These are phyloP conservation scores for Gibbula magus DNA, from an alignment of 2,888 invertebrate genomes.

Conservation along the genomic window DNA sequence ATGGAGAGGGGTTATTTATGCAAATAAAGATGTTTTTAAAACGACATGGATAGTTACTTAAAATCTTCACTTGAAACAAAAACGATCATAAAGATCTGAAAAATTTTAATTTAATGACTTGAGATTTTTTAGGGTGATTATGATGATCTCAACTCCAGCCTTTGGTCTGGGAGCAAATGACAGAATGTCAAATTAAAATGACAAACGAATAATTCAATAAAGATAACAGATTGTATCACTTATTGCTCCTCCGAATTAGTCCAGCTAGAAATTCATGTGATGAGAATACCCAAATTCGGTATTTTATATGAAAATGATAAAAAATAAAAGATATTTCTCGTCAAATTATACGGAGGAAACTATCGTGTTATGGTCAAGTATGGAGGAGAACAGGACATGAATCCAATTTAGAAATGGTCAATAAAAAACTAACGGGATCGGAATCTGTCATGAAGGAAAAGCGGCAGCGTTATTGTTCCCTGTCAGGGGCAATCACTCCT, in stretches of 20 bases:
- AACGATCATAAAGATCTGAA: constrained; percentile 5
- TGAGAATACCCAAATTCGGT: background rate
- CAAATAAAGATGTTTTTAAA: constrained; percentile 6
- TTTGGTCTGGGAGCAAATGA: background rate
- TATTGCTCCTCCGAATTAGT: background rate
- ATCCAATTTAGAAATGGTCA: too few species aligned
- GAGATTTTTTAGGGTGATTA: background rate
- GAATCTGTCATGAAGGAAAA: too few species aligned
- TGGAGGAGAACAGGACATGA: too few species aligned
- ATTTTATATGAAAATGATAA: too few species aligned
- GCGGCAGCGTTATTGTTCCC: too few species aligned
- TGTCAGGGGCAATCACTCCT: too few species aligned
- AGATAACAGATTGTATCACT: background rate
- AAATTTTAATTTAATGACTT: background rate
- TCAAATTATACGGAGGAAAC: too few species aligned
- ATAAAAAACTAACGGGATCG: too few species aligned
- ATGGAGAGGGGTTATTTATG: constrained; percentile 16
- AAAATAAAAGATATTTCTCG: too few species aligned
- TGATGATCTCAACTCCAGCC: background rate
- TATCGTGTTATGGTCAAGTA: too few species aligned
- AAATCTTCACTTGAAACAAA: background rate
- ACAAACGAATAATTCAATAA: constrained; percentile 11
- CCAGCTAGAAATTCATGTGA: background rate
- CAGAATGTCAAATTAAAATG: constrained; percentile 11
- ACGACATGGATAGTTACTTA: background rate